These are phyloP conservation scores for Eurytoma adleriae DNA, from an alignment of 2,888 invertebrate species.

Conservation along the genomic window DNA sequence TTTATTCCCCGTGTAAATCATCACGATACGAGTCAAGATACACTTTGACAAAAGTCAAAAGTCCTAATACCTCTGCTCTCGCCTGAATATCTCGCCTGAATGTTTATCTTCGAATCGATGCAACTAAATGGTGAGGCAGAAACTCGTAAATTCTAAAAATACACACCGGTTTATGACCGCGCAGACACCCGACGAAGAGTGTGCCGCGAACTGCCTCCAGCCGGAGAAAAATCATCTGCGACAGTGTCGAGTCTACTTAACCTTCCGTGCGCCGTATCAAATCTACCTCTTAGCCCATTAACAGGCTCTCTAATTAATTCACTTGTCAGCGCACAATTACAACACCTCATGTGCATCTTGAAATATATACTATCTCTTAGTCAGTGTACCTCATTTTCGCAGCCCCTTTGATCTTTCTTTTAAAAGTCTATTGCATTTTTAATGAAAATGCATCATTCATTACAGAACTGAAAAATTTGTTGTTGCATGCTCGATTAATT, in stretches of 20 bases:
- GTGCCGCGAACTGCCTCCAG: neutral
- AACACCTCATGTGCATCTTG: neutral
- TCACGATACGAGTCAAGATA: too few relatives aligned
- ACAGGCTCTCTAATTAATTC: constrained; percentile 16
- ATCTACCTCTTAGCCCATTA: constrained; percentile 2
- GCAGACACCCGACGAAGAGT: constrained; percentile 22
- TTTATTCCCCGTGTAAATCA: too few relatives aligned
- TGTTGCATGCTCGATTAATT: too few relatives aligned
- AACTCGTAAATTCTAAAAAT: constrained; percentile 42
- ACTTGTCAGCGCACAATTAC: constrained; percentile 5
- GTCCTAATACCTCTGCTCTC: too few relatives aligned
- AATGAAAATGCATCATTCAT: too few relatives aligned
- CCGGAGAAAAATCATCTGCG: constrained; percentile 25
- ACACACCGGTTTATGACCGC: constrained; percentile 12
- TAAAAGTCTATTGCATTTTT: too few relatives aligned
- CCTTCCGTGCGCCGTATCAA: neutral
- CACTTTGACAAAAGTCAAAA: too few relatives aligned
- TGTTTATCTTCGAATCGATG: neutral
- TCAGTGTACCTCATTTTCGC: too few relatives aligned
- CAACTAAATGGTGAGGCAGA: neutral
- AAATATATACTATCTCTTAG: too few relatives aligned
- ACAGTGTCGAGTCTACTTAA: constrained; percentile 6
- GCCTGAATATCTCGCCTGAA: too few relatives aligned
- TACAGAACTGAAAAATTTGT: too few relatives aligned
- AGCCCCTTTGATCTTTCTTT: too few relatives aligned